Percentiles rank a stretch among this genome's conserved stretches.
These are phyloP conservation scores for Apodemia duryi DNA, from an alignment of 2,888 invertebrate species.

Conservation along the genomic window DNA sequence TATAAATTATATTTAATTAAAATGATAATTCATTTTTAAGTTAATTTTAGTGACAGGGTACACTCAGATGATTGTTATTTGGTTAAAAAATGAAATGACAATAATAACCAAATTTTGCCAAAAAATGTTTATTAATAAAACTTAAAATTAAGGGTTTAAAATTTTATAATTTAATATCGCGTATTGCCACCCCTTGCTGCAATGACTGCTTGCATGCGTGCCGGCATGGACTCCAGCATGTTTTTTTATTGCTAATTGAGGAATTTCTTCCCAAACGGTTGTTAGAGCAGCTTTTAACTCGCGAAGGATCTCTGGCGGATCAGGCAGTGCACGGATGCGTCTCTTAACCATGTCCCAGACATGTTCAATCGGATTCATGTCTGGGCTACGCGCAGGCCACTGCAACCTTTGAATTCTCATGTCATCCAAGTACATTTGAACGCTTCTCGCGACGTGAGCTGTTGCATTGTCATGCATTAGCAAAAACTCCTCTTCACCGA, in stretches of 20 bases:
- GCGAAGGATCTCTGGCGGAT: conserved; percentile 16
- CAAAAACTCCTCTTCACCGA: too few species aligned
- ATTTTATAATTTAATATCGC: neutral
- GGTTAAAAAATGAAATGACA: too few species aligned
- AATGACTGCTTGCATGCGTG: neutral
- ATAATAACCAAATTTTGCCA: too few species aligned
- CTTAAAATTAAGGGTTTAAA: neutral
- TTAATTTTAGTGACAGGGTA: too few species aligned
- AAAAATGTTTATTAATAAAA: neutral
- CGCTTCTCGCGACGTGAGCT: too few species aligned
- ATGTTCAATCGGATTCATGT: conserved; percentile 31
- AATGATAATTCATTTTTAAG: too few species aligned
- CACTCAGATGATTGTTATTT: too few species aligned
- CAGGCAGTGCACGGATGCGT: conserved; percentile 9
- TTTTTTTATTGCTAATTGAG: neutral
- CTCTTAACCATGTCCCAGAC: conserved; percentile 20
- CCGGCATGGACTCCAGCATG: neutral
- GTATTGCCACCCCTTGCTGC: neutral
- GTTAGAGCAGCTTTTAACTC: conserved; percentile 9
- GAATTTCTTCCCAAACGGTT: neutral
- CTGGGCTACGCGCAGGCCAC: conserved; percentile 29
- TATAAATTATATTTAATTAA: too few species aligned
- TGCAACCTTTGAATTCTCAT: conserved; percentile 23
- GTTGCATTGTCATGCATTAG: too few species aligned
- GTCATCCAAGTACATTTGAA: too few species aligned